Base-by-base conservation (phyloP, 2,888 invertebrate genomes). In the Noctua comes region DNA sequence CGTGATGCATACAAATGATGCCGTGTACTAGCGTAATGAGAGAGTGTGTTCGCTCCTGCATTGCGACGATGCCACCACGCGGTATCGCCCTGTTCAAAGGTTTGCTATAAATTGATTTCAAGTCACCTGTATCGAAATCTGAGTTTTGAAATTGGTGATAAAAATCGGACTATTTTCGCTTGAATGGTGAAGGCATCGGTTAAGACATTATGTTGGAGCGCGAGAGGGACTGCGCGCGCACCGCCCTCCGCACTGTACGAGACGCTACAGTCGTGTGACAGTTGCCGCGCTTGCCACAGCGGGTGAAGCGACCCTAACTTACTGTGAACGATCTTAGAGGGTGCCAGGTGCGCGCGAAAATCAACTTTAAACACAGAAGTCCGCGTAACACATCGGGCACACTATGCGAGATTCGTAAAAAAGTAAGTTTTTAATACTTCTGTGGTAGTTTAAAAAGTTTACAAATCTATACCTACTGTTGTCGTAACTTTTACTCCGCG, bases 151-250 rank as follows among this genome's bases (percentile, higher is more conserved):
- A 91, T 92, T 85, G 90, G 91, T 91, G 90, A 91, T 92, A 93
- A 93, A 92, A 93, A 91, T 89, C 90, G 80, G 87, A 88, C 88
- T 90, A 93, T 92, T 91, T 91, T 87, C 91, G 92, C 94, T 94
- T 94, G 93, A 93, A 95, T 95, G 94, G 91, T 90, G 85, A 88
- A 89, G 87, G 88, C 88, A 85, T 88, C 85, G 81, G 84, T 88
- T 86, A 88, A 91, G 91, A 86, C 89, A 86, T 85, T 86, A 75
- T 70, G 76, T 71, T 84, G 74, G 86, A 77, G 81, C 82, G 85
- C 54, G 69, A 43, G 85, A 87, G 83, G 88, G 78, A 76, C 70
- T 92, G 93, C 94, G 95, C 95, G 95, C 93, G 93, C 90, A 91
- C 88, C 71, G 71, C 82, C 80, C 85, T 86, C 91, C 80, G 90